These are phyloP conservation scores for Cynodonichthys magdalenae DNA, from an alignment of 2,797 vertebrate species.

Conservation along the genomic window DNA sequence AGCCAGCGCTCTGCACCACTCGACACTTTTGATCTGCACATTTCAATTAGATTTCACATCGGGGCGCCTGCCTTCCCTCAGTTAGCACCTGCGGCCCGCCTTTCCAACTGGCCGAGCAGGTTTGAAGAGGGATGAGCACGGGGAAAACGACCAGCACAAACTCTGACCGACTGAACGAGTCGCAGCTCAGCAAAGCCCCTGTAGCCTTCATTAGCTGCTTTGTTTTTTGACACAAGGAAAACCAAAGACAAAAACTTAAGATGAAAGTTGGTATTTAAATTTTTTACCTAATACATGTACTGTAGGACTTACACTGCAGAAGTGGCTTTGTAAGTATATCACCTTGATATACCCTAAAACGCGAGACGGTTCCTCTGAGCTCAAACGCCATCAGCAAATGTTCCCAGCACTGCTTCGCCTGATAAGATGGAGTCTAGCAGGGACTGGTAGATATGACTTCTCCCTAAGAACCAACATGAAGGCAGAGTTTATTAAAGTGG, in stretches of 20 bases:
- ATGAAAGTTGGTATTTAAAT: neutral
- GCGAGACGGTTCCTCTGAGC: constrained; percentile 54
- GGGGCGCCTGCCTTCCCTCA: constrained; percentile 78
- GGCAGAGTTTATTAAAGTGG: constrained; percentile 60
- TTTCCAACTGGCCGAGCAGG: constrained; percentile 42
- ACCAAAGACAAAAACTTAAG: neutral
- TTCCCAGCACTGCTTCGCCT: constrained; percentile 48
- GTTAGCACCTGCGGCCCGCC: constrained; percentile 76
- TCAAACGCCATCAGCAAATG: constrained; percentile 47
- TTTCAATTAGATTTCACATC: constrained; percentile 86
- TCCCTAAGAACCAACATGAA: constrained; percentile 57
- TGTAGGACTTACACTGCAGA: constrained; percentile 5
- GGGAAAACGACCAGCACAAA: constrained; percentile 32
- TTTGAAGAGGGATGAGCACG: constrained; percentile 43
- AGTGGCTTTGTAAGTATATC: constrained; percentile 31
- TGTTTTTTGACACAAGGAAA: constrained; percentile 7
- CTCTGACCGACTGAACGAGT: constrained; percentile 27
- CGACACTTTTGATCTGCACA: constrained; percentile 82
- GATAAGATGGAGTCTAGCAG: constrained; percentile 57
- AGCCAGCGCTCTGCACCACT: constrained; percentile 71
- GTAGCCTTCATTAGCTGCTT: constrained; percentile 22
- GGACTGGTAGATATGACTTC: constrained; percentile 57
- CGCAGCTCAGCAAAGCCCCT: constrained; percentile 18
- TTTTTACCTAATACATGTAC: constrained; percentile 33
- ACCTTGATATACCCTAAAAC: constrained; percentile 58